Base-by-base conservation (phyloP, 1,140 invertebrate species). In the Ips nitidus region DNA sequence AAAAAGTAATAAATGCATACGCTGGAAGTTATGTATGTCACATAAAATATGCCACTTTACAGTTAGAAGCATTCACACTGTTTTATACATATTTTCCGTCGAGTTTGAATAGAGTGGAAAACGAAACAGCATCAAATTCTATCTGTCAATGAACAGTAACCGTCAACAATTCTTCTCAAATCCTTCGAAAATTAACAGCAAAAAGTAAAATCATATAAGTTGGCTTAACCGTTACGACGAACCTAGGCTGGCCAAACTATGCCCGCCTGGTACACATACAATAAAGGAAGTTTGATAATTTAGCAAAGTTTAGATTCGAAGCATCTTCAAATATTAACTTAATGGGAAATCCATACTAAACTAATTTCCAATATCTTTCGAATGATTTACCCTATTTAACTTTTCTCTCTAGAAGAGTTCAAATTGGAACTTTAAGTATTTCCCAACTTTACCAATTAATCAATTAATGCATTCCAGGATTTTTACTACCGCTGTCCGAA, bases 271-370 rank as follows among this genome's bases (percentile, higher is more conserved):
- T 38, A 55, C 45, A 50, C 45, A 50, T 50, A 50, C 37, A 63
- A 63, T 52, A 63, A 63, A 63, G 43, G 42, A 39, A 55, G n/a
- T 65, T 47, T 56, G 52, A 65, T 65, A 65, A 65, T 65, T 65
- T 42, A 62, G 45, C 47, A 5, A 64, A 64, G 62, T 64, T 64
- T 64, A 52, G 38, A 39, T 45, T 6, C 4, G 38, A 41, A 52
- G n/a, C 62, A 45, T 66, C 42, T 66, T 66, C 41, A 66, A 66
- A 66, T 66, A 66, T 66, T 38, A 66, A 57, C 53, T 57, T 65
- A 55, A 65, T 56, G 52, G 64, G 22, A 40, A 42, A 66, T 66
- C 38, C 53, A 66, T 66, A 39, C 41, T 66, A 47, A 66, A 58
- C 40, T 55, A 43, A 66, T 47, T 66, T 66, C 37, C 37, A 57